Evolutionary conservation across 2,113 vertebrate genomes (phyloP).

Genomic region (Vulpes ferrilata): DNA sequence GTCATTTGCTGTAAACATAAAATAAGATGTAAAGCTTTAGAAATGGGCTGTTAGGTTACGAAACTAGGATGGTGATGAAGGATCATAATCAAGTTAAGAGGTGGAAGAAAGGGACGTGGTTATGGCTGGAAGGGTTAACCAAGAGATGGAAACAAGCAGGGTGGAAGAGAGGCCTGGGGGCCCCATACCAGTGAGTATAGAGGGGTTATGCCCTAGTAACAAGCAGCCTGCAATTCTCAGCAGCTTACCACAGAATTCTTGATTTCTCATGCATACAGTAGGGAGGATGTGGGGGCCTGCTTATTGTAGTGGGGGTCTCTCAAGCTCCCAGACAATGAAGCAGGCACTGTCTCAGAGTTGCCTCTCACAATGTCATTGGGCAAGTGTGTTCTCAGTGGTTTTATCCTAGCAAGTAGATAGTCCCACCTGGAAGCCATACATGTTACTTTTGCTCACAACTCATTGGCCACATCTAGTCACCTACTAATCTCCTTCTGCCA

Average conservation of each 20-base stretch:
- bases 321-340: not conserved
- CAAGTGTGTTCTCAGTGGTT: not conserved
- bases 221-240: not conserved
- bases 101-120: not conserved
- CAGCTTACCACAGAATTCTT: not conserved
- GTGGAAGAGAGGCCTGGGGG: not conserved
- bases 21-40: not conserved
- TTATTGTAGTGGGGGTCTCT: not conserved
- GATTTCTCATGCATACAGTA: not conserved
- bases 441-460: not conserved
- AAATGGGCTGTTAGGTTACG: not conserved
- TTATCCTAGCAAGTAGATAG: not conserved
- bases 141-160: not conserved
- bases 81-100: not conserved
- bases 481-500: no score
- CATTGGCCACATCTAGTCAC: not conserved
- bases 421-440: not conserved
- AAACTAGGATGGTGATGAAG: not conserved
- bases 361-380: not conserved
- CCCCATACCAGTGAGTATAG: rapidly evolving
- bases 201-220: rapidly evolving
- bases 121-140: not conserved
- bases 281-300: not conserved
- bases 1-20: not conserved
- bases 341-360: not conserved